Evolutionary conservation across 2,888 invertebrate species (phyloP).

Genomic region (Noctuana brunneofusca): DNA sequence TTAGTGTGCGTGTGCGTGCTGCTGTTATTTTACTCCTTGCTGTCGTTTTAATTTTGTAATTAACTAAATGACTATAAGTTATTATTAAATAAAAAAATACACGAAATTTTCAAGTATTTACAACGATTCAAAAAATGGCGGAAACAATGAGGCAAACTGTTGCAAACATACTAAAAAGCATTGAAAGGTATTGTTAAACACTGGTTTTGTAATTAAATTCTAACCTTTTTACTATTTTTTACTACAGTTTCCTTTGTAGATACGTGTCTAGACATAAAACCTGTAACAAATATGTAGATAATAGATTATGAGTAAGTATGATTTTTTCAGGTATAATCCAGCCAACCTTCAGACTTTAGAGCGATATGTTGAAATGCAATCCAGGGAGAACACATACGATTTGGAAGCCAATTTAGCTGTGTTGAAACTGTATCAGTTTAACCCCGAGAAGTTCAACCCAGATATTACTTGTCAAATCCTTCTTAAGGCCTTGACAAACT

Average conservation of each 20-base stretch:
- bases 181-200: constrained; percentile 89
- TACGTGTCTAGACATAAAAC: no score
- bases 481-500: constrained; percentile 96
- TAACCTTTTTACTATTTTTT: constrained; percentile 15
- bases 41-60: no score
- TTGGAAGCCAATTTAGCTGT: constrained; percentile 98
- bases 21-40: no score
- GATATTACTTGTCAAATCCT: constrained; percentile 95
- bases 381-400: constrained; percentile 96
- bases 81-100: no score
- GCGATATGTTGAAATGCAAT: constrained; percentile 96
- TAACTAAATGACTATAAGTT: no score
- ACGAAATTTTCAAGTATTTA: no score
- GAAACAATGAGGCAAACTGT: constrained; percentile 94
- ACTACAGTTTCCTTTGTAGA: no score
- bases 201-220: background rate
- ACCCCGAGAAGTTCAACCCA: constrained; percentile 92
- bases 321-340: constrained; percentile 93
- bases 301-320: background rate
- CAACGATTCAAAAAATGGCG: constrained; percentile 78
- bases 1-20: no score
- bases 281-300: background rate
- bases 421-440: constrained; percentile 97
- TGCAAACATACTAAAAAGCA: constrained; percentile 93
- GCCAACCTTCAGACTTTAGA: constrained; percentile 95